Evolutionary conservation across 2,888 invertebrate genomes (phyloP).

Genomic region (Horisme vitalbata): DNA sequence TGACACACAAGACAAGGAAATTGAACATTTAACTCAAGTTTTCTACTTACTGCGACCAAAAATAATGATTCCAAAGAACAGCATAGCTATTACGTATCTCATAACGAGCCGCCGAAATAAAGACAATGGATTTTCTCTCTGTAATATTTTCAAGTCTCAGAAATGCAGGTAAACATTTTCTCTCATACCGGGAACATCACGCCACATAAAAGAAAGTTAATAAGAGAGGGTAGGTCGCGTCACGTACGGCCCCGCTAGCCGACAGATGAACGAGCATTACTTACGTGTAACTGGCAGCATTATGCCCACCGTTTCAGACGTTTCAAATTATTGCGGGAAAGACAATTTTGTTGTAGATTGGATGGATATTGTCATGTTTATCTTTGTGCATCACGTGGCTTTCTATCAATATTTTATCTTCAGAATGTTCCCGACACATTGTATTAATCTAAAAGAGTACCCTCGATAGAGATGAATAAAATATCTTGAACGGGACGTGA

Average conservation of each 20-base stretch:
- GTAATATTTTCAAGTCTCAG: slow-evolving; percentile 16
- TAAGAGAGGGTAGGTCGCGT: slow-evolving; percentile 26
- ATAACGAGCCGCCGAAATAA: slow-evolving; percentile 7
- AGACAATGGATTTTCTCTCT: slow-evolving; percentile 1
- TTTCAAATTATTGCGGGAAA: slow-evolving; percentile 30
- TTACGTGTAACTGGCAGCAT: slow-evolving; percentile 31
- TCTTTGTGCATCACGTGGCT: no score
- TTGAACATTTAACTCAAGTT: no score
- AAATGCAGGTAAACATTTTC: slow-evolving; percentile 26
- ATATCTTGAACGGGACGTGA: no score
- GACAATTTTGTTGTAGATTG: slow-evolving; percentile 30
- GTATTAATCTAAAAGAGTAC: no score
- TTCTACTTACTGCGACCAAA: no score
- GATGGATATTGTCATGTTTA: slow-evolving; percentile 12
- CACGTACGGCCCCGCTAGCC: slow-evolving; percentile 24
- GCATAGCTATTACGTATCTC: slow-evolving; percentile 6
- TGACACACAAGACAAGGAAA: neutral
- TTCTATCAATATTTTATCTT: no score
- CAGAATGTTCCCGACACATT: no score
- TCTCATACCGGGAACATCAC: slow-evolving; percentile 8
- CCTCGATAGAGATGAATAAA: no score
- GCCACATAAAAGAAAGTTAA: slow-evolving; percentile 31
- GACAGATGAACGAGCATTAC: slow-evolving; percentile 27
- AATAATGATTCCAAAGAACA: neutral
- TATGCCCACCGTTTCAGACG: slow-evolving; percentile 24